Evolutionary conservation across 2,888 invertebrate species (phyloP), one percentile per base, ranked within the genome.

Genomic region (Harpalus rufipes): DNA sequence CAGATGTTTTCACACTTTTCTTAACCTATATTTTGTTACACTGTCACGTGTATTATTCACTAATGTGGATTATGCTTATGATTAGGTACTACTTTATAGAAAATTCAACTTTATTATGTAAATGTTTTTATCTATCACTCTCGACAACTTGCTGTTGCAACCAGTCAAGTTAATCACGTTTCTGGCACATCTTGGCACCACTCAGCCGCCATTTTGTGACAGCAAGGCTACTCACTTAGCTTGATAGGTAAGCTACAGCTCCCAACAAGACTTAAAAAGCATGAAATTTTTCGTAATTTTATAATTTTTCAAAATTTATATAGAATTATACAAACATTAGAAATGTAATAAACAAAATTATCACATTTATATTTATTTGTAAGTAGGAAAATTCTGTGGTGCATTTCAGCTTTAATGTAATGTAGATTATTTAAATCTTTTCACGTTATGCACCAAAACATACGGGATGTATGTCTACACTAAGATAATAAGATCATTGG

Each of bases 201-300:
- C 72, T 74, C 72, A 44, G 44, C 44, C 72, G 16, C 44, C 44
- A 74, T 44, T 44, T 74, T 78, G 58, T 78, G 78, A 78, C 78
- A 78, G 78, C 25, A 78, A 74, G 41, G 51, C 72, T 14, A 76
- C 8, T 76, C 78, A 80, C 80, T 59, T 59, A 61, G 80, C 61
- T 80, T 78, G 78, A 78, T 58, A 14, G 78, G 80, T 78, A 8
- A 18, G 41, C 51, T 12, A n/a, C 56, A 80, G 39, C 56, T 32
- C 32, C n/a, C 39, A 58, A 79, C 58, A 25, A 25, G 18, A 41
- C 80, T 80, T 39, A 2, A 32, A 32, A 32, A 32, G 41, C 39
- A 78, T 78, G 59, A 78, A 16, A 78, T 78, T 59, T 78, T 78
- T 78, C 78, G 58, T 78, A 78, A 78, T 78, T 78, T 78, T 78